Conservation (phyloP, 2,797 vertebrate species). For the Gymnothorax reevesii region DNA sequence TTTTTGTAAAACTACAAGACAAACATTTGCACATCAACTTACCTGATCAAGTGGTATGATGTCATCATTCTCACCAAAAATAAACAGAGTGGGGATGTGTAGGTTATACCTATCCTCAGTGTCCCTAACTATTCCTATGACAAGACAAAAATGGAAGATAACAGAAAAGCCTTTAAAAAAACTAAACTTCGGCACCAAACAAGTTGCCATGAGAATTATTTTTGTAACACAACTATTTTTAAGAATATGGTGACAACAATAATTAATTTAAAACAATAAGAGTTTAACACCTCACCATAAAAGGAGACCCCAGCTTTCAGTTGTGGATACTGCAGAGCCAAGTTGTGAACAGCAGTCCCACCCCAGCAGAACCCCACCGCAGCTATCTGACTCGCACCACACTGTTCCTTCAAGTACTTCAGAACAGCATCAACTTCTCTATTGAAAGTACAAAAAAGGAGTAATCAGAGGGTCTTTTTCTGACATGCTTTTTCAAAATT, state of each 20-base stretch:
- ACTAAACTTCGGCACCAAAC: too few species aligned
- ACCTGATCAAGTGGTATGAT: slow-evolving; percentile 77
- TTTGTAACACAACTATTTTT: neutral
- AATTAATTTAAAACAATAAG: neutral
- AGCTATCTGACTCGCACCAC: slow-evolving; percentile 64
- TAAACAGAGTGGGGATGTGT: slow-evolving; percentile 76
- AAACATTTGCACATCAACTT: slow-evolving; percentile 11
- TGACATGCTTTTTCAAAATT: neutral
- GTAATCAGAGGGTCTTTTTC: neutral
- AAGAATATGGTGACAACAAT: neutral
- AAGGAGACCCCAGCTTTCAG: slow-evolving; percentile 76
- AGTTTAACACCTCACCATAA: slow-evolving; percentile 62
- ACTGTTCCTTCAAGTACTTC: slow-evolving; percentile 73
- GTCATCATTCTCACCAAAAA: slow-evolving; percentile 78
- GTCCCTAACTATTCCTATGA: slow-evolving; percentile 73
- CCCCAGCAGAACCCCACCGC: slow-evolving; percentile 81
- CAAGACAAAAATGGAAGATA: slow-evolving; percentile 3
- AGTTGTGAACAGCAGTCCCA: slow-evolving; percentile 69
- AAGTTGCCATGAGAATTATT: neutral
- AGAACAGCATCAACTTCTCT: slow-evolving; percentile 75
- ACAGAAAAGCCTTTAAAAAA: neutral
- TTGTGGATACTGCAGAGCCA: slow-evolving; percentile 70
- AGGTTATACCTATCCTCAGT: slow-evolving; percentile 67
- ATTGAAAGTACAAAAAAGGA: neutral
- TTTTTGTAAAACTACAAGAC: neutral